phyloP scores from a whole-genome alignment of 2,113 vertebrate genomes.

The Monarcha castaneiventris region DNA sequence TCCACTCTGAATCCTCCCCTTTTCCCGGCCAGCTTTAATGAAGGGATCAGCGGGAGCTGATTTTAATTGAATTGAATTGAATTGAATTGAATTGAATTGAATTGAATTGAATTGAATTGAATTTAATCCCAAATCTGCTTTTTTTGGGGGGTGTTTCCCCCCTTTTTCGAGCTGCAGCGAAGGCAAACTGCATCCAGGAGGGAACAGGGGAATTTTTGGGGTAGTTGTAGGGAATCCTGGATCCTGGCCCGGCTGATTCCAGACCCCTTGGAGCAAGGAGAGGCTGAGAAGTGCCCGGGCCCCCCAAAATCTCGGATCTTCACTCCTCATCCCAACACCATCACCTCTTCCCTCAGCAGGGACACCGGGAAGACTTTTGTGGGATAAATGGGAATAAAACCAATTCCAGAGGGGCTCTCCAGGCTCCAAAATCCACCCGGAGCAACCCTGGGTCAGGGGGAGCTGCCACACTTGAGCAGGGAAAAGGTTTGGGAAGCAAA shows the following conservation, averaged over 20 bases:
- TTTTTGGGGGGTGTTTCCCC: fast-evolving
- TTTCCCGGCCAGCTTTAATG: fast-evolving
- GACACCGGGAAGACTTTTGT: fast-evolving
- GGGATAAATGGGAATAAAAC: background rate
- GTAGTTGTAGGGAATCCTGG: background rate
- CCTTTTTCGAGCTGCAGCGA: background rate
- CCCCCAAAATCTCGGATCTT: too few species aligned
- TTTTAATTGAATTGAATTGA: too few species aligned
- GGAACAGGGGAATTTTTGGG: background rate
- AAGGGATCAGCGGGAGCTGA: background rate
- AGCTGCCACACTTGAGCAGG: too few species aligned
- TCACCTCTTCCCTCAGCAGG: too few species aligned
- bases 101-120: too few species aligned
- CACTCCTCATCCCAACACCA: too few species aligned
- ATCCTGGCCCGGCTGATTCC: background rate
- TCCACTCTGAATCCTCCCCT: background rate
- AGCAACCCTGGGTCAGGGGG: too few species aligned
- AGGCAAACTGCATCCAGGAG: background rate
- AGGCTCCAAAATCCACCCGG: too few species aligned
- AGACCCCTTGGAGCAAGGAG: too few species aligned
- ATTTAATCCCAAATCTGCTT: background rate
- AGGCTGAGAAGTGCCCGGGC: too few species aligned
- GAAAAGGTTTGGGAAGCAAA: too few species aligned
- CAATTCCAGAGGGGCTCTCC: fast-evolving
- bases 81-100: too few species aligned